Evolutionary conservation across 2,888 invertebrate genomes (phyloP).

Genomic region (Cataglyphis livida): DNA sequence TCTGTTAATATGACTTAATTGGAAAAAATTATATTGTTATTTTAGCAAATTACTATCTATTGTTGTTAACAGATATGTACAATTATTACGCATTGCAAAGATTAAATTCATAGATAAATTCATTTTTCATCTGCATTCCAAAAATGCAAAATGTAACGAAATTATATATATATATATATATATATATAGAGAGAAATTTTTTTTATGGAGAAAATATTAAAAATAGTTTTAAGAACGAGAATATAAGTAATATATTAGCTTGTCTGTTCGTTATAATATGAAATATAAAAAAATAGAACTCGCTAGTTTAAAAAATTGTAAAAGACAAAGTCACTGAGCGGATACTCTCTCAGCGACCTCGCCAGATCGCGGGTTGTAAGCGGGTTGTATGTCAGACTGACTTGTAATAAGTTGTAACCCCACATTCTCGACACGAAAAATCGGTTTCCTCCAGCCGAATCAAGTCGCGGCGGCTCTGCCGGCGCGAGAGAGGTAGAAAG

Average conservation of each 20-base stretch:
- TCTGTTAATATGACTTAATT: not conserved
- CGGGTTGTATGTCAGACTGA: conserved; percentile 27
- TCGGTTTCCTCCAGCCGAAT: conserved; percentile 38
- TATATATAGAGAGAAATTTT: not conserved
- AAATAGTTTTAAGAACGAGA: not conserved
- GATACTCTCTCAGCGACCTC: not conserved
- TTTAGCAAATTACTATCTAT: not conserved
- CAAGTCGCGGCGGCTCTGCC: conserved; percentile 36
- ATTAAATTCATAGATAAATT: not conserved
- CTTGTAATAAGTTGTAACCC: conserved; percentile 51
- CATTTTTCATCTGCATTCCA: not conserved
- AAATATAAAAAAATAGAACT: not conserved
- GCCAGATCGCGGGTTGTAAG: conserved; percentile 11
- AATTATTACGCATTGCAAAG: not conserved
- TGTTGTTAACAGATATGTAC: not conserved
- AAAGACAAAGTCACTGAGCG: conserved; percentile 9
- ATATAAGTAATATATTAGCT: not conserved
- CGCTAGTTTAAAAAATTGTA: conserved; percentile 1
- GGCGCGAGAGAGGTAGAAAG: not conserved
- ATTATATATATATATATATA: not conserved
- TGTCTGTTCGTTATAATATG: not conserved
- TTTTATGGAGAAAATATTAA: not conserved
- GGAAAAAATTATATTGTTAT: not conserved
- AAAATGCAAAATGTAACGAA: not conserved
- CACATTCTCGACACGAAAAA: conserved; percentile 48